A percentile compares a stretch with the other conserved stretches of the same genome.
Conservation (phyloP, 2,888 invertebrate genomes). For the Sussaba pulchella region DNA sequence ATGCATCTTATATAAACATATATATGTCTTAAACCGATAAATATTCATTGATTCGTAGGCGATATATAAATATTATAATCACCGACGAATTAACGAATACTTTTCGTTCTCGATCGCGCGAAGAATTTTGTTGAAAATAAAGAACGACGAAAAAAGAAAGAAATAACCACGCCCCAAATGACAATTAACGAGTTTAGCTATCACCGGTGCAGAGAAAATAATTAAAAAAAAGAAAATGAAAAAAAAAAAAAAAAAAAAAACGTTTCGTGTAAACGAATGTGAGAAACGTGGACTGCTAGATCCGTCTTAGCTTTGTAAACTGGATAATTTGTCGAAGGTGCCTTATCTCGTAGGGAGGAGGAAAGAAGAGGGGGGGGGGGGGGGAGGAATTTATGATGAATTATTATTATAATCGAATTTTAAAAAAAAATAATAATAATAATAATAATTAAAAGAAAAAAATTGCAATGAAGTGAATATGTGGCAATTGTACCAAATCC, state of each 20-base stretch:
- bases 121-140: slow-evolving; percentile 48
- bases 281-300: slow-evolving; percentile 75
- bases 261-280: slow-evolving; percentile 70
- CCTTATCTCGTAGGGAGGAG: slow-evolving; percentile 83
- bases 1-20: too few species aligned
- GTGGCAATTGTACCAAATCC: slow-evolving; percentile 74
- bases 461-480: slow-evolving; percentile 75
- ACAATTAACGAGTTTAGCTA: slow-evolving; percentile 76
- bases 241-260: too few species aligned
- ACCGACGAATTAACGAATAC: too few species aligned
- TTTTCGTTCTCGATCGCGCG: slow-evolving; percentile 58
- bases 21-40: too few species aligned
- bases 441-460: too few species aligned
- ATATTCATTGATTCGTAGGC: too few species aligned
- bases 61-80: too few species aligned
- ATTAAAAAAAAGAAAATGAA: too few species aligned
- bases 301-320: slow-evolving; percentile 78
- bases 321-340: slow-evolving; percentile 84
- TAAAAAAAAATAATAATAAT: slow-evolving; percentile 31
- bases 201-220: slow-evolving; percentile 72
- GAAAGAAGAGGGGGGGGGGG: too few species aligned
- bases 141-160: too few species aligned
- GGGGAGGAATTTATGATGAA: too few species aligned
- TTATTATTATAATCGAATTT: too few species aligned
- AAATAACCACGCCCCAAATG: slow-evolving; percentile 75